Conservation (phyloP, 2,888 invertebrate genomes). For the Junonia oenone region DNA sequence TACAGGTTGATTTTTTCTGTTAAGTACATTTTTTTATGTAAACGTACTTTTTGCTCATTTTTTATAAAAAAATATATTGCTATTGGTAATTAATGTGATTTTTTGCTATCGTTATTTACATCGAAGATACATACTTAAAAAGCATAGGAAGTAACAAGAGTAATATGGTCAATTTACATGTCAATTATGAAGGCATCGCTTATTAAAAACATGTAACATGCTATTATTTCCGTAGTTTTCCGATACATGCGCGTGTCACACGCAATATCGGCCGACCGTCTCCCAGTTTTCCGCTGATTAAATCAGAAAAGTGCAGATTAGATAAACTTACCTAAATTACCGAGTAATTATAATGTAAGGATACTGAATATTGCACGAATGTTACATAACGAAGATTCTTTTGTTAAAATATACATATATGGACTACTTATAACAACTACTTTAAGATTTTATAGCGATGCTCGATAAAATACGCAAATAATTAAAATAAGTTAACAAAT, state of each 20-base stretch:
- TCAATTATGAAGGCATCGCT: not conserved
- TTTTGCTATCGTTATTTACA: too few relatives aligned
- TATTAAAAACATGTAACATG: constrained; percentile 2
- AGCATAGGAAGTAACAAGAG: not conserved
- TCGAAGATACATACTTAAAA: too few relatives aligned
- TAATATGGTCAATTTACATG: not conserved
- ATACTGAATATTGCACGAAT: not conserved
- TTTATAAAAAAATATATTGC: too few relatives aligned
- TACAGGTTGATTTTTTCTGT: constrained; percentile 11
- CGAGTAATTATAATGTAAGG: not conserved
- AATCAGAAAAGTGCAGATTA: constrained; percentile 9
- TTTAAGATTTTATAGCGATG: too few relatives aligned
- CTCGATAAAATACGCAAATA: too few relatives aligned
- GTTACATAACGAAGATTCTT: not conserved
- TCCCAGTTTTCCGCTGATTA: constrained; percentile 20
- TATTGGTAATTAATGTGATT: too few relatives aligned
- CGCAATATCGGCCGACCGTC: not conserved
- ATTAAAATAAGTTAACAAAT: too few relatives aligned
- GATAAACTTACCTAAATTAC: constrained; percentile 10
- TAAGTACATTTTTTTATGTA: not conserved
- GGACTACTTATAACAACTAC: too few relatives aligned
- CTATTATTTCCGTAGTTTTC: not conserved
- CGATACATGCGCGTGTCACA: constrained; percentile 10
- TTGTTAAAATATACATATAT: not conserved
- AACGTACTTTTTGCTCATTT: too few relatives aligned